Percentiles rank a stretch among this genome's conserved stretches.
Conservation (phyloP, 1,140 invertebrate genomes). For the Akabosia matsudoensis region DNA sequence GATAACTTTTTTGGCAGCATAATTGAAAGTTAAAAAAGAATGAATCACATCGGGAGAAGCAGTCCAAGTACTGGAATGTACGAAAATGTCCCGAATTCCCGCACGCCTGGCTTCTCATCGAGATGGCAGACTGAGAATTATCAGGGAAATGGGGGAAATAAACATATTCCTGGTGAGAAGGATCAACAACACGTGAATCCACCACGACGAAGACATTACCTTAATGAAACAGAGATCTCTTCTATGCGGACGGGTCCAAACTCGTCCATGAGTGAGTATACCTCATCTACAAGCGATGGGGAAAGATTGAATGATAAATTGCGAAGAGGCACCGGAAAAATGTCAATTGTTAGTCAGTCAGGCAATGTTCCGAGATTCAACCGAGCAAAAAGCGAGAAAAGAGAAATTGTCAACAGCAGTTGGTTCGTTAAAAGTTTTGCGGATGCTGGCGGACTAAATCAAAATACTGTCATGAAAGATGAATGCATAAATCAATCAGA, state of each 20-base stretch:
- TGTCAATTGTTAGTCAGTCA: neutral
- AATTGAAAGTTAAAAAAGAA: neutral
- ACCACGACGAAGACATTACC: neutral
- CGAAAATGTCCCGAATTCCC: neutral
- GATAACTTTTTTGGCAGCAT: too few relatives aligned
- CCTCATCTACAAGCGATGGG: neutral
- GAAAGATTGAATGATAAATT: slow-evolving; percentile 1
- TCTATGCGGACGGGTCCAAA: neutral
- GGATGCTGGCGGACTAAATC: neutral
- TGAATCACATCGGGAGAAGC: neutral
- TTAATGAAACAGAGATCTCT: neutral
- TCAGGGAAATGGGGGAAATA: neutral
- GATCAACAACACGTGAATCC: neutral
- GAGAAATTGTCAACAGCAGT: slow-evolving; percentile 28
- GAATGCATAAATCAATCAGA: neutral
- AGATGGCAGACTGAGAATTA: neutral
- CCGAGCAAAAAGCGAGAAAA: slow-evolving; percentile 36
- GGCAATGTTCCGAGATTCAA: neutral
- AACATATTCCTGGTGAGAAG: neutral
- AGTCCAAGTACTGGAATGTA: neutral
- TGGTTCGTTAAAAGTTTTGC: slow-evolving; percentile 39
- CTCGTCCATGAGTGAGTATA: neutral
- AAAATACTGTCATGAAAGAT: slow-evolving; percentile 1
- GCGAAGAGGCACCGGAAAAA: neutral
- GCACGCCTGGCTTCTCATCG: neutral